Conservation (phyloP, 2,797 vertebrate species). For the Halcyon smyrnensis region DNA sequence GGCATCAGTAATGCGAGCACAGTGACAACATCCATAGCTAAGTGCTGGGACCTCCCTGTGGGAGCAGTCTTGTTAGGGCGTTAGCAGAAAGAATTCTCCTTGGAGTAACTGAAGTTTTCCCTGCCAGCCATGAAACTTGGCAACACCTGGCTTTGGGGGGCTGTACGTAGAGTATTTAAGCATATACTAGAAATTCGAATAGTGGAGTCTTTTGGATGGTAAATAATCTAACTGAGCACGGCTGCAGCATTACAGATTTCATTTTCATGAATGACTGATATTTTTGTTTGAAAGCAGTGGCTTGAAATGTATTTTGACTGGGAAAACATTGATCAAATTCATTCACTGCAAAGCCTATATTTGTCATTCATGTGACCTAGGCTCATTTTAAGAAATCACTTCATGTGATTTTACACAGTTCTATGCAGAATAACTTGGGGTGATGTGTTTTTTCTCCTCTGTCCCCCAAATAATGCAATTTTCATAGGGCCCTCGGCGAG, state of each 20-base stretch:
- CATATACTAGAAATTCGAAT: neutral
- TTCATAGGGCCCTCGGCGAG: neutral
- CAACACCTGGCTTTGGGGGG: rapidly evolving
- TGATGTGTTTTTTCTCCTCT: neutral
- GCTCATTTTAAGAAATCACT: neutral
- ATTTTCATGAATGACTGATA: neutral
- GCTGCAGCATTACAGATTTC: neutral
- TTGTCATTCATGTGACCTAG: neutral
- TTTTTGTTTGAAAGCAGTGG: neutral
- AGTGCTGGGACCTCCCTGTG: neutral
- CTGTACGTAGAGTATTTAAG: neutral
- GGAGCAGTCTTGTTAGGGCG: neutral
- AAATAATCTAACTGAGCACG: neutral
- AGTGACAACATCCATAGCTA: neutral
- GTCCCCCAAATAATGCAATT: neutral
- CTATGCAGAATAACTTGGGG: neutral
- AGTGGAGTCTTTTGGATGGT: neutral
- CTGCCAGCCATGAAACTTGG: neutral
- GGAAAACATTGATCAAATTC: neutral
- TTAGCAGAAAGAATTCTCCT: neutral
- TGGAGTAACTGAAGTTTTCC: neutral
- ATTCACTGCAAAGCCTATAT: neutral
- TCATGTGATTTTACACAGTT: neutral
- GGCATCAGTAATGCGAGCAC: neutral
- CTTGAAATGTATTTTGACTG: neutral